Percentiles rank a stretch among this genome's conserved stretches.
phyloP scores from a whole-genome alignment of 2,797 vertebrate genomes.

The Cirrhinus mrigala region DNA sequence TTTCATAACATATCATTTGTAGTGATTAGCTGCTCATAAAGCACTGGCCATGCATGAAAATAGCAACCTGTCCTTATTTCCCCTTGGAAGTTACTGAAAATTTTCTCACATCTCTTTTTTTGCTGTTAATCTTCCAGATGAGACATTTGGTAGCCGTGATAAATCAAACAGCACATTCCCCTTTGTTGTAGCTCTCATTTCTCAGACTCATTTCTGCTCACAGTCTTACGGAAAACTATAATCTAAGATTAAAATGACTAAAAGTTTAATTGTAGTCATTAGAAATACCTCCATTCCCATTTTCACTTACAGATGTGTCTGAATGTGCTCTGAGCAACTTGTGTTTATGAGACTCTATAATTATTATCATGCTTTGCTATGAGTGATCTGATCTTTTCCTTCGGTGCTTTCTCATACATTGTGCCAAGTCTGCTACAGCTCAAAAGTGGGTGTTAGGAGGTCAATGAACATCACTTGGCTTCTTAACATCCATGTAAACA shows the following conservation, averaged over 20 bases:
- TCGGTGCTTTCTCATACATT: neutral
- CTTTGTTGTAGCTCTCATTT: slow-evolving; percentile 3
- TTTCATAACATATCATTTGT: neutral
- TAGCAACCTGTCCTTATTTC: slow-evolving; percentile 10
- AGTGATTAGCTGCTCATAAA: slow-evolving; percentile 8
- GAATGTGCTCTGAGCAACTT: slow-evolving; percentile 5
- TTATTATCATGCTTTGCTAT: neutral
- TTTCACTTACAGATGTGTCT: slow-evolving; percentile 26
- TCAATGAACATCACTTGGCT: neutral
- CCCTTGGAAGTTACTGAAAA: neutral
- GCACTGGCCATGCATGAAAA: neutral
- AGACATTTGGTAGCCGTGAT: slow-evolving; percentile 22
- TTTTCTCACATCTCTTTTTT: neutral
- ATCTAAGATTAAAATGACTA: slow-evolving; percentile 49
- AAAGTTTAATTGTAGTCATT: slow-evolving; percentile 52
- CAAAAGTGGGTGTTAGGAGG: neutral
- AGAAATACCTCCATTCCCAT: slow-evolving; percentile 10
- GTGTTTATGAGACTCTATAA: slow-evolving; percentile 4
- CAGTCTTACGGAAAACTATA: slow-evolving; percentile 47
- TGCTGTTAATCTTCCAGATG: slow-evolving; percentile 13
- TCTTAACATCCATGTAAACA: neutral
- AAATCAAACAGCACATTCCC: slow-evolving; percentile 8
- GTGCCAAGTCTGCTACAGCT: neutral
- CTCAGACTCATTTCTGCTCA: neutral
- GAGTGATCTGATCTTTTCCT: neutral